Evolutionary conservation across 2,113 vertebrate species (phyloP).

Genomic region (Trinectes maculatus): DNA sequence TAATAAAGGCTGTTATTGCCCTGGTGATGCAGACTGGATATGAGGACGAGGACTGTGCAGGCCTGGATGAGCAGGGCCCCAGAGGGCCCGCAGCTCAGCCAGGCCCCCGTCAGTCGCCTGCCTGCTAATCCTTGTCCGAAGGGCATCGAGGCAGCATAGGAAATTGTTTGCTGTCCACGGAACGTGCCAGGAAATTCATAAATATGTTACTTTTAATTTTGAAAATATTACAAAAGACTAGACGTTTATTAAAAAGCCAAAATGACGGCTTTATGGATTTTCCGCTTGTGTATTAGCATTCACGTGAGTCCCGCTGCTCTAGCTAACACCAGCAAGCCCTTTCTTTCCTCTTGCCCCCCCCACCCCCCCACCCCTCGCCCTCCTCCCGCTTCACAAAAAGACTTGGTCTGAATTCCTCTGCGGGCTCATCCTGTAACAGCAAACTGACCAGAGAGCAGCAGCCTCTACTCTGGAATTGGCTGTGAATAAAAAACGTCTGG

Average conservation of each 20-base stretch:
- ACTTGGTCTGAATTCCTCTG: conserved; percentile 68
- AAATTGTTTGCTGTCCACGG: conserved; percentile 82
- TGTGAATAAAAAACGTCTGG: conserved; percentile 64
- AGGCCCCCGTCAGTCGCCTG: conserved; percentile 79
- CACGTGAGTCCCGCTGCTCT: conserved; percentile 57
- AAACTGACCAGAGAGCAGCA: conserved; percentile 76
- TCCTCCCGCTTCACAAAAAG: conserved; percentile 65
- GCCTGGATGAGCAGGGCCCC: conserved; percentile 74
- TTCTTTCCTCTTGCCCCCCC: conserved; percentile 59
- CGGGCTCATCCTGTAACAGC: conserved; percentile 71
- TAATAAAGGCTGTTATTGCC: conserved; percentile 85
- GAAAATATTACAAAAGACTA: conserved; percentile 80
- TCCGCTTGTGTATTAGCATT: conserved; percentile 69
- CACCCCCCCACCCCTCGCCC: too few species aligned
- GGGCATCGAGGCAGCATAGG: conserved; percentile 81
- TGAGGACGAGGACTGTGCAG: conserved; percentile 70
- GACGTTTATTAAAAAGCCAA: conserved; percentile 83
- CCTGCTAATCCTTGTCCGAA: conserved; percentile 82
- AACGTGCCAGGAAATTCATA: conserved; percentile 82
- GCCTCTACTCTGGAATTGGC: conserved; percentile 72
- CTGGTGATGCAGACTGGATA: conserved; percentile 77
- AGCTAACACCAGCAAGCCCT: conserved; percentile 67
- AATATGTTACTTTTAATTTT: conserved; percentile 84
- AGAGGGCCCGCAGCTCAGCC: conserved; percentile 71
- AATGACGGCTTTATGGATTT: conserved; percentile 83